These are phyloP conservation scores for Mamestra configurata DNA, from an alignment of 1,140 invertebrate species.

Conservation along the genomic window DNA sequence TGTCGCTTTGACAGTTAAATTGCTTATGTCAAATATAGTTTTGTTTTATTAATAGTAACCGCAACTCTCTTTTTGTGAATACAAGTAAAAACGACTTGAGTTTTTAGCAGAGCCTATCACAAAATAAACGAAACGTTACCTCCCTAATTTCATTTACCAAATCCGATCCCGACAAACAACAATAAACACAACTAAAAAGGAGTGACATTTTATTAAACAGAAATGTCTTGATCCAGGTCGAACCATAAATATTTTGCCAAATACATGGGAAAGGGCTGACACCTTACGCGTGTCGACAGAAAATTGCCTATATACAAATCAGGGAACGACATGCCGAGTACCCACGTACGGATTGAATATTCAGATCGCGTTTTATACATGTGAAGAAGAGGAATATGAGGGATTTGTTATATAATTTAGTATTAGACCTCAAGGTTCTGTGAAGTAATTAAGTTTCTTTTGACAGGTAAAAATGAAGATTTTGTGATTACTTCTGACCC, in stretches of 20 bases:
- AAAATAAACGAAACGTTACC: too few species aligned
- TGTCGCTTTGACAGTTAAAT: too few species aligned
- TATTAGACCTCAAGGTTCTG: background rate
- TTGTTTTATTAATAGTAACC: too few species aligned
- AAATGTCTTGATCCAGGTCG: conserved; percentile 27
- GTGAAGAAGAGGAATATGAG: conserved; percentile 30
- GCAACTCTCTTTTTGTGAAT: too few species aligned
- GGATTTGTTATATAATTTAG: background rate
- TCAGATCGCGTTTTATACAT: conserved; percentile 12
- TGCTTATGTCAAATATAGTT: too few species aligned
- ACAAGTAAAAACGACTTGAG: too few species aligned
- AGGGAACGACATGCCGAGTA: conserved; percentile 1
- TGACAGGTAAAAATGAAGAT: background rate
- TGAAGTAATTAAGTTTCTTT: background rate
- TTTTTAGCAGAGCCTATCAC: too few species aligned
- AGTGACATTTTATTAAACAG: conserved; percentile 11
- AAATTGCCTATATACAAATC: conserved; percentile 33
- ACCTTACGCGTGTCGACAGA: conserved; percentile 17
- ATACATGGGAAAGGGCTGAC: background rate
- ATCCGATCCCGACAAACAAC: background rate
- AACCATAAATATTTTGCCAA: conserved; percentile 22
- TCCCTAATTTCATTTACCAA: background rate
- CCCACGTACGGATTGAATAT: conserved; percentile 32
- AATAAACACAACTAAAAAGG: conserved; percentile 1
- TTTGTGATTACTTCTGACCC: background rate